Percentiles rank a stretch among this genome's conserved stretches.
Evolutionary conservation across 2,113 vertebrate genomes (phyloP).

Genomic region (Eulemur macaco): DNA sequence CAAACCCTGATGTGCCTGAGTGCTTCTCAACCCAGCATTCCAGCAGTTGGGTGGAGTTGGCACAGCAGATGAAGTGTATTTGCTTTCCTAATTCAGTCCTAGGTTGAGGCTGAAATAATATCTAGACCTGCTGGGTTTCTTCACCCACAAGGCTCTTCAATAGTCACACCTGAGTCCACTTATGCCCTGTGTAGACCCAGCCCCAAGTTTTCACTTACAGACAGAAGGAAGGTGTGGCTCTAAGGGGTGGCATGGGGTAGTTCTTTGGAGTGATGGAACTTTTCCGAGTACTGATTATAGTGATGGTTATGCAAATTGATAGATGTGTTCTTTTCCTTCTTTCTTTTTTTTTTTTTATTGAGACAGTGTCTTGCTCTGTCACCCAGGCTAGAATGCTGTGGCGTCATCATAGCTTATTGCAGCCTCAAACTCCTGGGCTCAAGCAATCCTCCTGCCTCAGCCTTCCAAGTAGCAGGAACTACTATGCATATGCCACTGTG

Average conservation of each 20-base stretch:
- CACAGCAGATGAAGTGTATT: not conserved
- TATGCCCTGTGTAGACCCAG: not conserved
- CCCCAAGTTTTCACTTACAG: not conserved
- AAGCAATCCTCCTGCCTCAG: too few relatives aligned
- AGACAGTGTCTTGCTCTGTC: too few relatives aligned
- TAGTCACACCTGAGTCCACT: not conserved
- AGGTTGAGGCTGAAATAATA: not conserved
- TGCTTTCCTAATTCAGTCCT: not conserved
- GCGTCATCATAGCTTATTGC: too few relatives aligned
- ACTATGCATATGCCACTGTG: too few relatives aligned
- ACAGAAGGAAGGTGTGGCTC: not conserved
- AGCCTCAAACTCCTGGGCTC: too few relatives aligned
- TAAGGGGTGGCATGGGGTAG: too few relatives aligned
- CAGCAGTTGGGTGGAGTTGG: not conserved
- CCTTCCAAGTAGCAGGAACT: too few relatives aligned
- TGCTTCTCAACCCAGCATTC: not conserved
- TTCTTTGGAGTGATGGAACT: not conserved
- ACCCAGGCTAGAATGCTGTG: too few relatives aligned
- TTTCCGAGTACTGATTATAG: not conserved
- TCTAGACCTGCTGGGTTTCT: not conserved
- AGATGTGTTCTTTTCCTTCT: too few relatives aligned
- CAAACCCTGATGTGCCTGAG: not conserved
- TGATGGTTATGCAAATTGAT: too few relatives aligned
- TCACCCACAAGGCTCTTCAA: not conserved
- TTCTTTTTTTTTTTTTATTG: too few relatives aligned